A percentile compares a stretch with the other conserved stretches of the same genome.
Conservation (phyloP, 2,113 vertebrate genomes). For the Aix galericulata region DNA sequence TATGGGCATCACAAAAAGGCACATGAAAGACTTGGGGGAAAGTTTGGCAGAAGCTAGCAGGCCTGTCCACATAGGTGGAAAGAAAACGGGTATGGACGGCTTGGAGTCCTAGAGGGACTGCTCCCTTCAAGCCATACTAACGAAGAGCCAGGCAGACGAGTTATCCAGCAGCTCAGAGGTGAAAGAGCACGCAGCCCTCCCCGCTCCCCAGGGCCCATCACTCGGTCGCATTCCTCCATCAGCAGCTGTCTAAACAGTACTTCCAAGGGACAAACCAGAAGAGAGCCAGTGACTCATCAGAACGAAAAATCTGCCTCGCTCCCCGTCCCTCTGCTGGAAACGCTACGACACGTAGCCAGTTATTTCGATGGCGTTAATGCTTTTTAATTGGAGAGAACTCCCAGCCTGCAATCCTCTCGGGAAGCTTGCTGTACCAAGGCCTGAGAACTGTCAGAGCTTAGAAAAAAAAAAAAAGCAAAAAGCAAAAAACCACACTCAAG, state of each 20-base stretch:
- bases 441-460: background rate
- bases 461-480: background rate
- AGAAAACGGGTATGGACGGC: accelerated
- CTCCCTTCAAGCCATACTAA: background rate
- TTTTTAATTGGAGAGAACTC: conserved; percentile 9
- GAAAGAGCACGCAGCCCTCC: background rate
- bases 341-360: background rate
- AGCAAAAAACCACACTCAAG: background rate
- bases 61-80: background rate
- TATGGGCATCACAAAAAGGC: background rate
- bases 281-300: conserved; percentile 48
- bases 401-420: accelerated
- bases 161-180: background rate
- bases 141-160: background rate
- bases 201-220: background rate
- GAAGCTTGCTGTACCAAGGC: accelerated
- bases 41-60: background rate
- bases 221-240: background rate
- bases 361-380: background rate
- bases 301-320: conserved; percentile 8
- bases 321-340: conserved; percentile 20
- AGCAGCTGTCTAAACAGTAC: conserved; percentile 42
- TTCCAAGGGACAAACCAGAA: background rate
- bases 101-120: background rate
- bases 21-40: background rate